Evolutionary conservation across 1,140 invertebrate species (phyloP).

Genomic region (Pogonognathellus flavescens): DNA sequence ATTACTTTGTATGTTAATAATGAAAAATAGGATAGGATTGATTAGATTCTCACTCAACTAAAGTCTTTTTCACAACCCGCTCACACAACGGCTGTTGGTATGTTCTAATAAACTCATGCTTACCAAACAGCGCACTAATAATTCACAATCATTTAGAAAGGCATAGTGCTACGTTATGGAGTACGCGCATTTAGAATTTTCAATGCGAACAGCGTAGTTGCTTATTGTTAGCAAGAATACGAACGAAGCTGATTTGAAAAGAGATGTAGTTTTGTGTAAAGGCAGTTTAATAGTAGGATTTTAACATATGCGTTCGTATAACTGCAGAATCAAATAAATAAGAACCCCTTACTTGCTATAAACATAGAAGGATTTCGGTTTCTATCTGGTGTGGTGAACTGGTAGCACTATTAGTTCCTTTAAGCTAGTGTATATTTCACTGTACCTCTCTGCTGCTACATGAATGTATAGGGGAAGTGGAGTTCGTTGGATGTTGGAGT

Average conservation of each 20-base stretch:
- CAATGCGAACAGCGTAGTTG: not conserved
- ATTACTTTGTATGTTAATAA: not conserved
- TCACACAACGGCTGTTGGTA: not conserved
- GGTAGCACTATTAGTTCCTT: too few species aligned
- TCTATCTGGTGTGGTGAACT: too few species aligned
- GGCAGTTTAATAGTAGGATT: too few species aligned
- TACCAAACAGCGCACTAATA: not conserved
- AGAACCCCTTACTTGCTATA: too few species aligned
- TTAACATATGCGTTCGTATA: too few species aligned
- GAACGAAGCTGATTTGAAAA: not conserved
- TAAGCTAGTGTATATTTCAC: too few species aligned
- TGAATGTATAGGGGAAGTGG: not conserved
- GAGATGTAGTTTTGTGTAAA: too few species aligned
- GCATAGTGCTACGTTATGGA: not conserved
- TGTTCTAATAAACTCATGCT: conserved; percentile 31
- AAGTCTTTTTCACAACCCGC: not conserved
- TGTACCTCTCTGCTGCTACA: too few species aligned
- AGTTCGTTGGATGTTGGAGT: not conserved
- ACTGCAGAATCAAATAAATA: too few species aligned
- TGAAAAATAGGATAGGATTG: not conserved
- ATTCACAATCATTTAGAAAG: not conserved
- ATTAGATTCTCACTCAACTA: conserved; percentile 19
- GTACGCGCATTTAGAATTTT: not conserved
- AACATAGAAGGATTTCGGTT: too few species aligned
- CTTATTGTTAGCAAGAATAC: not conserved